Percentiles rank a stretch among this genome's conserved stretches.
Evolutionary conservation across 2,797 vertebrate genomes (phyloP).

Genomic region (Crossoptilon crossoptilon): DNA sequence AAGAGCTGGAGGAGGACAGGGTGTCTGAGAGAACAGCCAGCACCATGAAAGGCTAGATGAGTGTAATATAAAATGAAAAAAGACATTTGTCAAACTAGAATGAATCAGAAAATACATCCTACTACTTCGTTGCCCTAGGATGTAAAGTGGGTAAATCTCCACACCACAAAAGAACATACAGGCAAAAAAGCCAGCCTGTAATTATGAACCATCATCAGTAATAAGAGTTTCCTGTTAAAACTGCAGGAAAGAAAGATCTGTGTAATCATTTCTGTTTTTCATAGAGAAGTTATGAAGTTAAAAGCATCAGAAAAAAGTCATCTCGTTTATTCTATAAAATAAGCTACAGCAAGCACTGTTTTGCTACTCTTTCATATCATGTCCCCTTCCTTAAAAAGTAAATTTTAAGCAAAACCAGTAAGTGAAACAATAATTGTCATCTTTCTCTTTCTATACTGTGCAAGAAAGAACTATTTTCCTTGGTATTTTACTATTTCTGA

Average conservation of each 20-base stretch:
- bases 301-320: neutral
- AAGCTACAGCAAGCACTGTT: neutral
- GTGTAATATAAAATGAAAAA: neutral
- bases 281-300: neutral
- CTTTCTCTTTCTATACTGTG: neutral
- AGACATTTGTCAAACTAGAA: neutral
- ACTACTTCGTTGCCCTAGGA: neutral
- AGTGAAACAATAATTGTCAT: neutral
- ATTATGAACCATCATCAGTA: neutral
- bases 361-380: neutral
- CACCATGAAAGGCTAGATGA: neutral
- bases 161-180: neutral
- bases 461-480: neutral
- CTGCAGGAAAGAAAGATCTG: neutral
- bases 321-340: neutral
- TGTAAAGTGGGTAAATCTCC: neutral
- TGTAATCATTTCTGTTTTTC: neutral
- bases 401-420: slow-evolving; percentile 19
- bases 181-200: neutral
- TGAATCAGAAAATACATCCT: neutral
- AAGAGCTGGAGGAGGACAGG: neutral
- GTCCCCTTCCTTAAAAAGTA: neutral
- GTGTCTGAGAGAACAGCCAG: neutral
- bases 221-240: neutral
- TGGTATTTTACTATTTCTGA: neutral